These are phyloP conservation scores for Sminthurides aquaticus DNA, from an alignment of 2,888 invertebrate genomes.

Conservation along the genomic window DNA sequence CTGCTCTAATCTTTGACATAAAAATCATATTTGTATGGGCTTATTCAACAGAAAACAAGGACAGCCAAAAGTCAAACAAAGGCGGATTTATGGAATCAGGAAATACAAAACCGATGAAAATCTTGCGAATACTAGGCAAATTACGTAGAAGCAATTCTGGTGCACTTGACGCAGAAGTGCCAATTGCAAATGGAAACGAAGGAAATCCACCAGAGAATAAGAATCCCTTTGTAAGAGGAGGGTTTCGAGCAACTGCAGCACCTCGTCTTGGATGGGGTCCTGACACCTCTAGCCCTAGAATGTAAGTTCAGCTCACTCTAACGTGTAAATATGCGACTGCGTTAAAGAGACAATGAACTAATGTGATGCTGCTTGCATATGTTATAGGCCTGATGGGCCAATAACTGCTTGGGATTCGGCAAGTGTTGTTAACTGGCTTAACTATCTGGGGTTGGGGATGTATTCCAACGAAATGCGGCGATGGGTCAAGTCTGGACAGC, in stretches of 20 bases:
- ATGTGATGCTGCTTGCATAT: neutral
- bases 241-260: constrained; percentile 65
- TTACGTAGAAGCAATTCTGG: constrained; percentile 64
- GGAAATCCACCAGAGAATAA: neutral
- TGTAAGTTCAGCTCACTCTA: constrained; percentile 3
- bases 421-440: constrained; percentile 73
- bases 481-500: constrained; percentile 74
- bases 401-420: constrained; percentile 74
- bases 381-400: constrained; percentile 60
- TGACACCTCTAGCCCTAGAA: neutral
- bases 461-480: constrained; percentile 71
- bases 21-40: no score
- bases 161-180: constrained; percentile 58
- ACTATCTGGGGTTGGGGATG: constrained; percentile 64
- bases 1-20: neutral
- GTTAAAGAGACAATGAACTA: neutral
- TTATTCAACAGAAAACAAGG: no score
- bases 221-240: constrained; percentile 50
- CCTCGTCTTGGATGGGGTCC: constrained; percentile 59
- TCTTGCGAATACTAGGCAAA: constrained; percentile 41
- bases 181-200: constrained; percentile 15
- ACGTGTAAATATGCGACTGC: no score
- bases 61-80: no score
- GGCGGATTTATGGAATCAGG: neutral
- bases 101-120: constrained; percentile 21